A percentile compares a stretch with the other conserved stretches of the same genome.
phyloP scores from a whole-genome alignment of 2,113 vertebrate genomes.

The Aspidoscelis tigris region DNA sequence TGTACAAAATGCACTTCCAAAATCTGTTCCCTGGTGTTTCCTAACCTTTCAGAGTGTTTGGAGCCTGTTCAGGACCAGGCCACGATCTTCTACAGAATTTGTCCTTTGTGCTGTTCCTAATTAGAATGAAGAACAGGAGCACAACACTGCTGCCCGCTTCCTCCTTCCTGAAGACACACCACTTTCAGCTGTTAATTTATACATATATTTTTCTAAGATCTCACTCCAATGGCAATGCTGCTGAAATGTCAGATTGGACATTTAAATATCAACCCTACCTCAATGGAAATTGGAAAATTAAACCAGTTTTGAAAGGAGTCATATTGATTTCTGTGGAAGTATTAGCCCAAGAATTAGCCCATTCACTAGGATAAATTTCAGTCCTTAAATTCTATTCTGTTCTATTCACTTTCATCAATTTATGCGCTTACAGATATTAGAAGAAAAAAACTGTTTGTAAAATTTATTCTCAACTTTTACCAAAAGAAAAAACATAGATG shows the following conservation, averaged over 20 bases:
- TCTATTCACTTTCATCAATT: background rate
- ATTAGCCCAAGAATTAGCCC: background rate
- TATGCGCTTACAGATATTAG: background rate
- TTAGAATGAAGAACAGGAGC: background rate
- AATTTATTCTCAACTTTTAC: background rate
- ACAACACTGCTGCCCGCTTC: background rate
- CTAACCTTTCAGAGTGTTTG: too few species aligned
- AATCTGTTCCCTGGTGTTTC: too few species aligned
- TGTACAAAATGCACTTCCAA: too few species aligned
- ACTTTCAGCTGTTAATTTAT: background rate
- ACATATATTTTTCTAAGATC: background rate
- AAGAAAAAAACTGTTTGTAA: background rate
- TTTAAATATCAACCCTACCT: background rate
- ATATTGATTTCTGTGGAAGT: background rate
- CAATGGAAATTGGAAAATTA: background rate
- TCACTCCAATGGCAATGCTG: background rate
- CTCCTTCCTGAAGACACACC: background rate
- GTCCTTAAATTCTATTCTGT: background rate
- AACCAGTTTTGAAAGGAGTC: background rate
- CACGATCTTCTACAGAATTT: background rate
- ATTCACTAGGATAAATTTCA: background rate
- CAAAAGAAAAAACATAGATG: background rate
- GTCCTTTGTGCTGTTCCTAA: background rate
- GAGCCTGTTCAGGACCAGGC: too few species aligned
- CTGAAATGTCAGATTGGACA: background rate